Evolutionary conservation across 2,888 invertebrate species (phyloP).

Genomic region (Macrosoma leucophasiata): DNA sequence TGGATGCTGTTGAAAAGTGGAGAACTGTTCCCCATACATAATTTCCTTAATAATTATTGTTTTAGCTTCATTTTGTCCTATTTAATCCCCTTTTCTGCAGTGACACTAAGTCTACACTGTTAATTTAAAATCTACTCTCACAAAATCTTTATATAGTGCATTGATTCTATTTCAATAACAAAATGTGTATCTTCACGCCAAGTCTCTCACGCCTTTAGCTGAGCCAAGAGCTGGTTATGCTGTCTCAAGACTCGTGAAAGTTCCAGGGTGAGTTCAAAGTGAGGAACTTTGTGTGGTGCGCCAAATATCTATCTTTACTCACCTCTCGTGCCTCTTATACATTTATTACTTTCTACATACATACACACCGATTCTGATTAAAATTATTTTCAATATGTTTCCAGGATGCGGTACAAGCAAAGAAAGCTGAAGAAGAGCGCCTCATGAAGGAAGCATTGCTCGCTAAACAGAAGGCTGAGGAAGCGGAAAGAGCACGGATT

Average conservation of each 20-base stretch:
- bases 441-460: slow-evolving; percentile 82
- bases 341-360: background rate
- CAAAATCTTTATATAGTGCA: no score
- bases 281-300: background rate
- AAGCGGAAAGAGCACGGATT: slow-evolving; percentile 86
- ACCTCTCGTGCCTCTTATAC: background rate
- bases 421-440: slow-evolving; percentile 89
- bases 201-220: no score
- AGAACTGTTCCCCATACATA: no score
- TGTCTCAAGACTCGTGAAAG: background rate
- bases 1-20: no score
- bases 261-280: background rate
- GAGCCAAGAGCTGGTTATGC: no score
- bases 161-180: no score
- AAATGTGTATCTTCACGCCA: no score
- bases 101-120: no score
- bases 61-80: no score
- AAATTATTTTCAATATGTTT: slow-evolving; percentile 27
- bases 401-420: slow-evolving; percentile 85
- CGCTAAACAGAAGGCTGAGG: slow-evolving; percentile 86
- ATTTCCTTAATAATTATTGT: no score
- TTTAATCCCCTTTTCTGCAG: no score
- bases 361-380: background rate
- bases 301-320: background rate
- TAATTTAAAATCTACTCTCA: no score